Percentiles rank a stretch among this genome's conserved stretches.
These are phyloP conservation scores for Piaya cayana DNA, from an alignment of 2,113 vertebrate species.

Conservation along the genomic window DNA sequence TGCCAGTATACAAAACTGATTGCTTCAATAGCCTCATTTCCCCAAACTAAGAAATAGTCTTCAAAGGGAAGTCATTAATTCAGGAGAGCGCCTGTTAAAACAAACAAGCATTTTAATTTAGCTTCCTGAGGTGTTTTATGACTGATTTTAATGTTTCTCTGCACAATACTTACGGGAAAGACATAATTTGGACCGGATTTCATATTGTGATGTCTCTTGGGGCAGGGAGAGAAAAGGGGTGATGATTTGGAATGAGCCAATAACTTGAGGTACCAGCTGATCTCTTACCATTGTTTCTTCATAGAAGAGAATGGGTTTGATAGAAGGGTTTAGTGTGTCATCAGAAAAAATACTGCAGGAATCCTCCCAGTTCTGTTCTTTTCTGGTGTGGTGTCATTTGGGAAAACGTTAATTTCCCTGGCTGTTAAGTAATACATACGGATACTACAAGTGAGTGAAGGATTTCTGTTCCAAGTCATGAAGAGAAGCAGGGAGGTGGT, in stretches of 20 bases:
- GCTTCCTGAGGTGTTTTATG: conserved; percentile 31
- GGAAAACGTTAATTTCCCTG: not conserved
- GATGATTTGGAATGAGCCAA: not conserved
- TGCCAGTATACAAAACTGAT: not conserved
- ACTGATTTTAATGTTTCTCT: not conserved
- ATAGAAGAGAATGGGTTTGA: not conserved
- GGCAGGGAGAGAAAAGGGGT: not conserved
- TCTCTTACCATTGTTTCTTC: not conserved
- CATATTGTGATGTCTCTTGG: not conserved
- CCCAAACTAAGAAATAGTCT: conserved; percentile 18
- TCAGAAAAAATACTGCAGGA: not conserved
- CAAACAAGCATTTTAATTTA: not conserved
- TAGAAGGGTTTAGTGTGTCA: not conserved
- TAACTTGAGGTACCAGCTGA: not conserved
- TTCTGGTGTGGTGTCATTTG: not conserved
- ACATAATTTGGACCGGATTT: not conserved
- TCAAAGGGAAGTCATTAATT: conserved; percentile 26
- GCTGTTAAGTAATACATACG: not conserved
- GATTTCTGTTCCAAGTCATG: not conserved
- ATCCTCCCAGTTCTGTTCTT: not conserved
- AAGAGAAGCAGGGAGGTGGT: not conserved
- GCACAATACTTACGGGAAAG: conserved; percentile 38
- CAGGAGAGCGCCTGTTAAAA: not conserved
- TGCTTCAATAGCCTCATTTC: conserved; percentile 45
- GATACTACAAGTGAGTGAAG: not conserved